Evolutionary conservation across 2,888 invertebrate genomes (phyloP).

Genomic region (Aphrophora alni): DNA sequence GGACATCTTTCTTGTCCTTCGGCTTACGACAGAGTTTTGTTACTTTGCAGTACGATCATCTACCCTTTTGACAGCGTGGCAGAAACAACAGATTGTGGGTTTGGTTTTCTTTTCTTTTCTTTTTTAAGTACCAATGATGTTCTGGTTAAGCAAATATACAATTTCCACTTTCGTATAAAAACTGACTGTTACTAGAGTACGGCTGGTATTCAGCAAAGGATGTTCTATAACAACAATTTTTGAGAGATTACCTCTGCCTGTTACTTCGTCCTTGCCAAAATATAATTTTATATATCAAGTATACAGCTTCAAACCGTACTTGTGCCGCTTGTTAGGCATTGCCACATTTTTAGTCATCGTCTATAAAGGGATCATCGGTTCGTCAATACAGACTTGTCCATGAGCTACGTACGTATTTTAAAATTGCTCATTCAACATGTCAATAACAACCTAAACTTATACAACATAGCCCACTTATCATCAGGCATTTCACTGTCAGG

Average conservation of each 20-base stretch:
- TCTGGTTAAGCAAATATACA: background rate
- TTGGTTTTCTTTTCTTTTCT: too few species aligned
- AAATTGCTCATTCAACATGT: background rate
- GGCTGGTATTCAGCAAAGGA: constrained; percentile 13
- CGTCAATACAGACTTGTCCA: background rate
- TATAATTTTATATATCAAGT: background rate
- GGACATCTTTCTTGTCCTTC: too few species aligned
- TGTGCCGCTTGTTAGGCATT: constrained; percentile 15
- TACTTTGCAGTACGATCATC: background rate
- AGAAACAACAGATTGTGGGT: background rate
- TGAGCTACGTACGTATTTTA: background rate
- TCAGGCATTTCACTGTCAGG: too few species aligned
- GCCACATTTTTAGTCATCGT: constrained; percentile 2
- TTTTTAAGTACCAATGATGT: constrained; percentile 26
- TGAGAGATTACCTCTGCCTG: background rate
- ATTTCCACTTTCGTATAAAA: constrained; percentile 30
- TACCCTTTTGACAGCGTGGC: constrained; percentile 16
- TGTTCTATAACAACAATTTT: constrained; percentile 13
- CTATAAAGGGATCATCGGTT: background rate
- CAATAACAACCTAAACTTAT: background rate
- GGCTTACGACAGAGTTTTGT: background rate
- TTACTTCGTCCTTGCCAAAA: background rate
- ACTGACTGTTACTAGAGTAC: constrained; percentile 9
- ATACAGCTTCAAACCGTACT: constrained; percentile 13
- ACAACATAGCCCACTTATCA: background rate